These are phyloP conservation scores for Gastrophryne carolinensis DNA, from an alignment of 2,797 vertebrate species.

Conservation along the genomic window DNA sequence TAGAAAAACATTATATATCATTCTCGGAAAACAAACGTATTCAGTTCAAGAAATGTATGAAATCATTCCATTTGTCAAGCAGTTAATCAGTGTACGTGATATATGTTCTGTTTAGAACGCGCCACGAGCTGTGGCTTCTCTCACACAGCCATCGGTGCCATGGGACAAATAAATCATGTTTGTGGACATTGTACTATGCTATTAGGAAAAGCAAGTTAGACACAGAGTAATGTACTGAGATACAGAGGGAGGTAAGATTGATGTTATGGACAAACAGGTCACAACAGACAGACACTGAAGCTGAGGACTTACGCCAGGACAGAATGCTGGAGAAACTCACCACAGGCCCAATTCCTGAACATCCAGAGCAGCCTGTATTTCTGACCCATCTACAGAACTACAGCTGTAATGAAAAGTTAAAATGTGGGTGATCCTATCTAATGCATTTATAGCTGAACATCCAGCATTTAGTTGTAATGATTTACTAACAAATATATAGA, in stretches of 20 bases:
- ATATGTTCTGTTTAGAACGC: not conserved
- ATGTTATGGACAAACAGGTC: not conserved
- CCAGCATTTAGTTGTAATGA: too few species aligned
- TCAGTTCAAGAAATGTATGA: too few species aligned
- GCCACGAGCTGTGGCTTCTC: not conserved
- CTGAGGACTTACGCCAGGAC: not conserved
- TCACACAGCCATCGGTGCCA: not conserved
- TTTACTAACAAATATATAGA: too few species aligned
- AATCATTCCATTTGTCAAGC: too few species aligned
- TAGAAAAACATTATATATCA: too few species aligned
- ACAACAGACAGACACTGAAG: not conserved
- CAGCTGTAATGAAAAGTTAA: too few species aligned
- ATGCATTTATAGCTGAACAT: too few species aligned
- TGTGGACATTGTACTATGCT: not conserved
- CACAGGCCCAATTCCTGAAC: not conserved
- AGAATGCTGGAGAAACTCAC: not conserved
- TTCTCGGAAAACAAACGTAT: too few species aligned
- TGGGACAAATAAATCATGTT: not conserved
- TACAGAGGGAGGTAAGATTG: not conserved
- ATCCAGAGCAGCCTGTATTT: not conserved
- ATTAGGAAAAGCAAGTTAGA: not conserved
- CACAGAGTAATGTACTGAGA: not conserved
- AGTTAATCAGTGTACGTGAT: too few species aligned
- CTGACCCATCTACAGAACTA: too few species aligned
- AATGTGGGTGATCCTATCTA: too few species aligned